Percentiles rank a stretch among this genome's conserved stretches.
Evolutionary conservation across 2,113 vertebrate species (phyloP).

Genomic region (Sorex araneus): DNA sequence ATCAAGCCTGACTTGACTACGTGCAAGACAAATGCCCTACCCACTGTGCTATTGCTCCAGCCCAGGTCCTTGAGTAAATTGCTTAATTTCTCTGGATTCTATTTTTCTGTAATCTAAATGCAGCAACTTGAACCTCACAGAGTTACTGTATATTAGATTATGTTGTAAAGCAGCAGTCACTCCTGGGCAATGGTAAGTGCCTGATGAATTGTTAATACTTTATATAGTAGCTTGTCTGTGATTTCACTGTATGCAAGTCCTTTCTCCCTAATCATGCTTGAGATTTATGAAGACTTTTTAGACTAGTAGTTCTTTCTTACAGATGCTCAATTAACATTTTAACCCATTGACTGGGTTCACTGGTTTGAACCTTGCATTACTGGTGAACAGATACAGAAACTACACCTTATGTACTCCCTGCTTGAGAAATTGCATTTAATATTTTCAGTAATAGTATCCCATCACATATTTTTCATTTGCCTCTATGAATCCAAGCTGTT

Average conservation of each 20-base stretch:
- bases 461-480: neutral
- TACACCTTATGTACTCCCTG: neutral
- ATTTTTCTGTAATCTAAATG: neutral
- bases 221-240: neutral
- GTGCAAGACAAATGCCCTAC: too few species aligned
- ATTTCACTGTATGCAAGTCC: neutral
- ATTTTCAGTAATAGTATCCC: neutral
- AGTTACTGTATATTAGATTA: neutral
- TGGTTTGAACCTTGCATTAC: neutral
- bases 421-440: neutral
- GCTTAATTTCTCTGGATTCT: neutral
- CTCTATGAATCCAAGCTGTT: neutral
- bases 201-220: slow-evolving; percentile 1
- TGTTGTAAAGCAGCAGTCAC: slow-evolving; percentile 8
- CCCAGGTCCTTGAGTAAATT: neutral
- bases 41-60: too few species aligned
- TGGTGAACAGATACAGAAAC: neutral
- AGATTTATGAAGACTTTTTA: neutral
- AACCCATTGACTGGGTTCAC: neutral
- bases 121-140: neutral
- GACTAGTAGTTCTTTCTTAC: neutral
- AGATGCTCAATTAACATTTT: neutral
- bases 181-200: neutral
- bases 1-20: too few species aligned
- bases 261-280: slow-evolving; percentile 13